Base-by-base conservation (phyloP, 1,140 invertebrate genomes). In the Lasioglossum baleicum region DNA sequence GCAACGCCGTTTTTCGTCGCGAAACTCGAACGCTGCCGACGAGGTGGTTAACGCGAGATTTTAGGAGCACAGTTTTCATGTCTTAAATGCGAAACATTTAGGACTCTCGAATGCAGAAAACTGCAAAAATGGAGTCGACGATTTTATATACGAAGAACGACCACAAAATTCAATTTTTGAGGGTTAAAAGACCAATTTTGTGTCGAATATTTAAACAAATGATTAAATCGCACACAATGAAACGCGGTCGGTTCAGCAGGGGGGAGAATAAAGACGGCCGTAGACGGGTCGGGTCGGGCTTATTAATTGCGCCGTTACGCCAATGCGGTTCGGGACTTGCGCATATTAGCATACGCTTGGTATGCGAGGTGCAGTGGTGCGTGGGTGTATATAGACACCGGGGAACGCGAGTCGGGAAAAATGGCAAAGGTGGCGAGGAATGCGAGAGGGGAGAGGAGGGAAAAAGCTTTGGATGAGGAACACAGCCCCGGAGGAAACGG, bases 331-430 rank as follows among this genome's bases (percentile, higher is more conserved):
- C 17, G 63, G 22, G 48, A 35, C 35, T 35, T 5, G 48, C 70
- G 67, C 73, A 84, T 72, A 88, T 89, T 87, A 88, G 87, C 87
- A 87, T 87, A 88, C 83, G 81, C 69, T 70, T 64, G 81, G 86
- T 73, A 73, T 71, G 80, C 67, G 80, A 48, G 10, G 31, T 64
- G n/a, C 44, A 48, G 75, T 65, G 40, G 56, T 35, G 77, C 77
- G 77, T 79, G 31, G 77, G 77, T 79, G 77, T 79, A 66, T 22
- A 70, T 58, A 75, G 78, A 75, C 26, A 60, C 42, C 35, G 35
- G 35, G 35, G 35, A 35, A 20, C 44, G 48, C 44, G 10, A 60
- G 10, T 6, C 15, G 63, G 67, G 44, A 53, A 80, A 80, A 68
- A 68, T 60, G 42, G 71, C 40, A 56, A 69, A 51, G 26, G 26